Base-by-base conservation (phyloP, 2,113 vertebrate genomes). In the Ictalurus punctatus region DNA sequence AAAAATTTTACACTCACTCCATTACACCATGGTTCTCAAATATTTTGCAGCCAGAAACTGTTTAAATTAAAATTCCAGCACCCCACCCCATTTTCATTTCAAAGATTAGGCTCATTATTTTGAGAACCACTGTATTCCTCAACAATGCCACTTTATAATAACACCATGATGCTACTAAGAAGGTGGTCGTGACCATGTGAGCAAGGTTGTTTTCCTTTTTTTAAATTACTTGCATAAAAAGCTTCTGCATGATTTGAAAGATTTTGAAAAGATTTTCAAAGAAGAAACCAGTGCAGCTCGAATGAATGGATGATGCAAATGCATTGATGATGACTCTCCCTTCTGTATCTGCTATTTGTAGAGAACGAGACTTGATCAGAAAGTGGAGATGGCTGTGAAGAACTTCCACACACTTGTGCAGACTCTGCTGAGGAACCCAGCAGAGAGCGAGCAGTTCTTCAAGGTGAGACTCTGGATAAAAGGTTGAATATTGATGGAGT, bases 351-450 rank as follows among this genome's bases (percentile, higher is more conserved):
- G 81, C 13, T 12, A 6, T 83, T 83, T 61, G 58, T 44, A 83
- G 81, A 83, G 23, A 83, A 27, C 0, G 94, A 93, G 19, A 87
- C 92, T 80, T 27, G 95, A 96, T 74, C 17, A 93, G 1, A 95
- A 95, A 87, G 92, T 96, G 1, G 9, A 86, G 7, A 90, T 21
- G 58, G 93, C 95, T 1, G 92, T 95, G 0, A 88, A 90, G 82
- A 69, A 88, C 78, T 95, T 96, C 76, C 92, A 93, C 40, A 86
- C 63, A 1, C 89, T 95, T 6, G 83, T 95, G 4, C 81, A 89
- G 52, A 88, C 56, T 0, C 34, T 96, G 58, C 71, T 95, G 0
- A 86, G 59, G 7, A 89, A 94, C 56, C 37, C 91, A 4, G 48
- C 71, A 1, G 86, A 87, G 80, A 92, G 92, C 82, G 90, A 91